Evolutionary conservation across 1,140 invertebrate genomes (phyloP), one percentile per base, ranked within the genome.

Genomic region (Stegodyphus mimosarum): DNA sequence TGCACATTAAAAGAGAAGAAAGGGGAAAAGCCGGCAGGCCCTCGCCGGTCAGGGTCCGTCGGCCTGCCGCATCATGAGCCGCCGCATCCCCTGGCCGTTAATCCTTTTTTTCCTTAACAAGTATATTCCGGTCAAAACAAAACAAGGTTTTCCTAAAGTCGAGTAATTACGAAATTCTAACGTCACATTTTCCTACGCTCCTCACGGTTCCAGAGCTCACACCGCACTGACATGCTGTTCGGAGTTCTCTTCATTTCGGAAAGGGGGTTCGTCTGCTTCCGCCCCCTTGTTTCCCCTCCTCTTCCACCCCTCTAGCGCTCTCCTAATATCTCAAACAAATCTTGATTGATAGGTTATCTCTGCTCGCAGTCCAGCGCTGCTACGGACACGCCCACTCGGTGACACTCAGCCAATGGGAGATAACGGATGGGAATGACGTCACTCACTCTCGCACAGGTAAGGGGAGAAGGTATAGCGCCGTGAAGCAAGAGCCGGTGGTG

Each of bases 371-470:
- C 64, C 76, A 52, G 7, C 52, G 52, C 51, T 33, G 33, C 64
- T 4, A 10, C 33, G 66, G 60, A 49, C 77, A 80, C 77, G 77
- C 77, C 77, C 77, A 80, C 67, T n/a, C 77, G 77, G 77, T 80
- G 77, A 80, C 77, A 80, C 52, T 66, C 77, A 80, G 77, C 77
- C 77, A 80, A 80, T 80, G 67, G 77, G 77, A 69, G 77, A n/a
- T 67, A 71, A 33, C 69, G 9, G 33, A 71, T 18, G 15, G 71
- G 74, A 50, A 51, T 76, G 74, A 76, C 74, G 74, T 76, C 74
- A 76, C 60, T 7, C n/a, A 6, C 7, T n/a, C 64, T 11, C 6
- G 74, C 74, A 64, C 74, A 66, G 74, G 74, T 66, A 60, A 76
- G 74, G 72, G 52, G 72, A 55, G 52, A n/a, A 33, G 53, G 13